Evolutionary conservation across 2,888 invertebrate genomes (phyloP).

Genomic region (Habroteleia sp.): DNA sequence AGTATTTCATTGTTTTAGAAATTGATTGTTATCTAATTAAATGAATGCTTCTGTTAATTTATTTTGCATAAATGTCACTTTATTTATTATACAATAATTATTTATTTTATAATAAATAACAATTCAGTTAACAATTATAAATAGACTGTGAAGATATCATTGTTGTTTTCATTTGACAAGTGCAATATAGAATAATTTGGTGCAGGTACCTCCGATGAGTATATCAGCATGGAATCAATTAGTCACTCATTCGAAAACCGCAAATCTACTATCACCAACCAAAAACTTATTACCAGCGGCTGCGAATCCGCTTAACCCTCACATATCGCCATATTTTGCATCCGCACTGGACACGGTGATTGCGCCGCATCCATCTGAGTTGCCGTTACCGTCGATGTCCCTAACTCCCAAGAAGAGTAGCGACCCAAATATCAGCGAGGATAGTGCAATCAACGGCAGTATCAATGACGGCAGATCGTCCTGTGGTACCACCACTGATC

Average conservation of each 20-base stretch:
- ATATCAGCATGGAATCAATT: slow-evolving; percentile 74
- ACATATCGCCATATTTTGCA: slow-evolving; percentile 74
- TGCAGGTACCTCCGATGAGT: slow-evolving; percentile 76
- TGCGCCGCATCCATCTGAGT: slow-evolving; percentile 79
- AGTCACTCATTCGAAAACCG: slow-evolving; percentile 66
- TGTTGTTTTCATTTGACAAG: no score
- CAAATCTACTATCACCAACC: slow-evolving; percentile 75
- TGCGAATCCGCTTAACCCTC: slow-evolving; percentile 77
- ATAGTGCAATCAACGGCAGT: slow-evolving; percentile 65
- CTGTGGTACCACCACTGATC: slow-evolving; percentile 62
- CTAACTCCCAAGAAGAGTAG: slow-evolving; percentile 72
- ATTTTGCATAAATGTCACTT: no score
- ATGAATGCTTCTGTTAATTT: no score
- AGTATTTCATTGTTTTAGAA: no score
- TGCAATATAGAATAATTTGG: no score
- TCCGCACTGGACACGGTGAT: slow-evolving; percentile 66
- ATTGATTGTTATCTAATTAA: no score
- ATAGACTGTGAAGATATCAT: no score
- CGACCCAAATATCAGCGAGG: slow-evolving; percentile 49
- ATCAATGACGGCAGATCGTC: slow-evolving; percentile 61
- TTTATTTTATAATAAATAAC: no score
- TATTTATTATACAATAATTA: no score
- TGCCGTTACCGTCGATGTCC: slow-evolving; percentile 77
- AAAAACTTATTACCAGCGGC: slow-evolving; percentile 76
- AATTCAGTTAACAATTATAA: no score